Evolutionary conservation across 2,888 invertebrate species (phyloP), one percentile per base, ranked within the genome.

Genomic region (Myopa tessellatipennis): DNA sequence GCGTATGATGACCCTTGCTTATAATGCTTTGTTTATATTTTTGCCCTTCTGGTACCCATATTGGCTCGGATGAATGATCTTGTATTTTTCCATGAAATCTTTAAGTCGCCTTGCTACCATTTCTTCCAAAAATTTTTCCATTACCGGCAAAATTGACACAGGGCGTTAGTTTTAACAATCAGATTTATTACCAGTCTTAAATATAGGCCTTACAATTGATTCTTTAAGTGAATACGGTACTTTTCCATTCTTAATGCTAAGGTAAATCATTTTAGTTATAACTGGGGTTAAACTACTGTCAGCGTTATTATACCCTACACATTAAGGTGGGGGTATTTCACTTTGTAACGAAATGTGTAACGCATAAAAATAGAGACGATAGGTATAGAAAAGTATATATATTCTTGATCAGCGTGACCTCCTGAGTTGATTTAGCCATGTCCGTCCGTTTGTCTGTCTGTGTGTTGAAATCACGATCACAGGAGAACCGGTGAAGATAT

Each of bases 51-150:
- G 52, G 5, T 61, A 74, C 4, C 74, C 74, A 34, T 65, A 74
- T 52, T 63, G 74, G 34, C 38, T 61, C 3, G 38, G 26, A 14
- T 40, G 10, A 4, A 77, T 74, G 4, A 77, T 60, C 3, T 73
- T 74, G 63, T 71, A 76, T 60, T 65, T 74, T 61, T 18, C 26
- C 5, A 77, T n/a, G n/a, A n/a, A n/a, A n/a, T n/a, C n/a, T n/a
- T n/a, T n/a, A n/a, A n/a, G n/a, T n/a, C n/a, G n/a, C 3, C 14
- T 72, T 77, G 16, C 26, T 26, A 75, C 14, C 14, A 79, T 63
- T 77, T 77, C 76, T 36, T 79, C 79, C 40, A 79, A 10, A 1
- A 72, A 18, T n/a, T 79, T 79, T 45, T 76, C 69, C 4, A 75
- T 38, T 0, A 61, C 63, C 2, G 76, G 40, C 55, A 74, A 16